Conservation (phyloP, 2,888 invertebrate genomes). For the Rapana venosa region DNA sequence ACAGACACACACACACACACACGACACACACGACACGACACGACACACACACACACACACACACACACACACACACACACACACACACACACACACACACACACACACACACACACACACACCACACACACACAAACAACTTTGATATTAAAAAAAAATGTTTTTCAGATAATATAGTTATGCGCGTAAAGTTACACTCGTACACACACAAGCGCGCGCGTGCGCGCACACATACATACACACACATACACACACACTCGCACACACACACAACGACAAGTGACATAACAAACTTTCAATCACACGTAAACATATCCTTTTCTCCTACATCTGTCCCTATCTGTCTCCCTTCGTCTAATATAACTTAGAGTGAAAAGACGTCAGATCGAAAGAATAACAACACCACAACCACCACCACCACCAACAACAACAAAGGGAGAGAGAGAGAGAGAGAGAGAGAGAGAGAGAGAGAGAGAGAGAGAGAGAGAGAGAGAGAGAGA, state of each 20-base stretch:
- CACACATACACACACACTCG: background rate
- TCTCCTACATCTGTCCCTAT: too few relatives aligned
- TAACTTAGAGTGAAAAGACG: too few relatives aligned
- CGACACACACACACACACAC: background rate
- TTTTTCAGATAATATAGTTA: background rate
- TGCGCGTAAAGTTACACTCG: background rate
- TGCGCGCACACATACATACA: background rate
- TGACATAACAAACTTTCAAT: too few relatives aligned
- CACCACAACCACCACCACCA: too few relatives aligned
- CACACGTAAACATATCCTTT: too few relatives aligned
- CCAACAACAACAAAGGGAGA: background rate
- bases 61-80: too few relatives aligned
- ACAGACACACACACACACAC: too few relatives aligned
- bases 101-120: background rate
- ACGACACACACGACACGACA: background rate
- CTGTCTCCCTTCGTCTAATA: too few relatives aligned
- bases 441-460: background rate
- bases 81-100: too few relatives aligned
- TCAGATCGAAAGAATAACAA: too few relatives aligned
- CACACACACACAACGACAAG: too few relatives aligned
- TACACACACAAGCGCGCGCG: background rate
- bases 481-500: background rate
- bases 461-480: background rate
- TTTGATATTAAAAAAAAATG: background rate
- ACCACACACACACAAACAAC: background rate